Evolutionary conservation across 2,113 vertebrate species (phyloP), one percentile per base, ranked within the genome.

Genomic region (Hippocampus comes): DNA sequence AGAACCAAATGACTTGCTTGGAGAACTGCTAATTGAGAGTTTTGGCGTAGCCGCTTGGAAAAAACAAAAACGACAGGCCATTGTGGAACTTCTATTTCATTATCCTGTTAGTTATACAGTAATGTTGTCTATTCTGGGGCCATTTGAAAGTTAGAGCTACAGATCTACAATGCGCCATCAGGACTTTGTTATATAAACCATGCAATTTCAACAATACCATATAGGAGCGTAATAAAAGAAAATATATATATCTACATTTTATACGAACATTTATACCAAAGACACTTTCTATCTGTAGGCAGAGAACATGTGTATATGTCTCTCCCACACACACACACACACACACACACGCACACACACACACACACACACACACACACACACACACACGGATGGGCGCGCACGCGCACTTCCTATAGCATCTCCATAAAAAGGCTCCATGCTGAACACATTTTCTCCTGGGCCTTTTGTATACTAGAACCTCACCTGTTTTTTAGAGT

Each of bases 401-500:
- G 34, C 34, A 34, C 34, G 34, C 34, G 34, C 5, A 1, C 34
- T 75, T 61, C 79, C 64, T 65, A 70, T 77, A 74, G 75, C 75
- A 82, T 78, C 67, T 67, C 71, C 82, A 87, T 82, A 87, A 90
- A 79, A 82, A 84, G 72, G 80, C 25, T 87, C 80, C 80, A 67
- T 67, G 72, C 78, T 81, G 80, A 86, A 76, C 76, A 67, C 61
- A 85, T 87, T 90, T 87, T 86, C 84, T 82, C 82, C 85, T 82
- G 15, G 80, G 83, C 86, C 84, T 81, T 90, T 90, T 90, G 91
- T 92, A 87, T 86, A 69, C 42, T 82, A 87, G 77, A 87, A 90
- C 86, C 89, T 92, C 89, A 91, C 89, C 89, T 92, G 88, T 87
- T 84, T 87, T 87, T 89, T 89, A 84, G 81, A 88, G 88, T 84